Evolutionary conservation across 2,797 vertebrate genomes (phyloP), one percentile per base, ranked within the genome.

Genomic region (Enteromius fasciolatus): DNA sequence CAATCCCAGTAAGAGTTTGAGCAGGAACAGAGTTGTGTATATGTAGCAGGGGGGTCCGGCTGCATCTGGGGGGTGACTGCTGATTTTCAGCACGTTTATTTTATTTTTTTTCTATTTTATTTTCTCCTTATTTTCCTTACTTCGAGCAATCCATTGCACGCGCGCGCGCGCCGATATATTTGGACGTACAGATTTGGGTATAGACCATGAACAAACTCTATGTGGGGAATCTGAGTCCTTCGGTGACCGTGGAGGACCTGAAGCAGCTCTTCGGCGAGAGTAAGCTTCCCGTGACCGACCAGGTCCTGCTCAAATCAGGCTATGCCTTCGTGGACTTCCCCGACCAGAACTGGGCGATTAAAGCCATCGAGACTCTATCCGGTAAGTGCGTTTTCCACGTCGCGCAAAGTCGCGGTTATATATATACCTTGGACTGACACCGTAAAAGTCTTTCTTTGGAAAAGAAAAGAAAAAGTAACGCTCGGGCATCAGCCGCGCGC

Each of bases 161-260:
- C 76, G 72, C 78, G 72, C 87, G 87, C 89, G 87, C 80, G 63
- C 48, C 48, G 50, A 68, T 89, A 90, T 92, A 92, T 90, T 82
- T 90, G 85, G 89, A 87, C 84, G 89, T 90, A 86, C 85, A 92
- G 91, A 92, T 87, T 89, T 91, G 90, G 87, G 88, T 67, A 68
- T 92, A 95, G 96, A 97, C 93, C 95, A 98, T 97, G 97, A 96
- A 96, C 96, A 96, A 96, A 96, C 97, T 98, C 90, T 97, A 97
- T 95, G 94, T 98, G 89, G 97, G 97, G 91, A 97, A 97, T 95
- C 94, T 98, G 94, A 97, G 97, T 95, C 95, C 96, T 92, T 95
- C 95, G 92, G 96, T 95, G 93, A 97, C 96, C 84, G 96, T 95
- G 93, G 96, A 96, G 92, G 97, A 98, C 94, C 95, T 98, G 91